Evolutionary conservation across 2,888 invertebrate genomes (phyloP).

Genomic region (Drosophila mimetica): DNA sequence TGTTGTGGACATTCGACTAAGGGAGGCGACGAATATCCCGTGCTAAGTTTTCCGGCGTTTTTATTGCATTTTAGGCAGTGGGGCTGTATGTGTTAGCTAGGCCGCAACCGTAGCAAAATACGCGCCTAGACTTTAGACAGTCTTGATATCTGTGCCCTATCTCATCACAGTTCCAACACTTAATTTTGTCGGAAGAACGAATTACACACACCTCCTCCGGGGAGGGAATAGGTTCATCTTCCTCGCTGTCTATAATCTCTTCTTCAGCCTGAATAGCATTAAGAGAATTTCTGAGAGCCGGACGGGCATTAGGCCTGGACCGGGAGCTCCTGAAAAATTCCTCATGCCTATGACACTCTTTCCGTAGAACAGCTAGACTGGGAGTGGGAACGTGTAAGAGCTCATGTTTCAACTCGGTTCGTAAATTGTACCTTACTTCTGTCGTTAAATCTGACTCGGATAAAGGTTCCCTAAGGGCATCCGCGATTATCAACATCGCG

Average conservation of each 20-base stretch:
- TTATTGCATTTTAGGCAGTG: neutral
- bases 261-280: neutral
- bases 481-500: too few species aligned
- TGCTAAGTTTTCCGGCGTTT: neutral
- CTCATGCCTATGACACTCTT: neutral
- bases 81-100: too few species aligned
- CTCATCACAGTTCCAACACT: neutral
- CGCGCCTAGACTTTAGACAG: too few species aligned
- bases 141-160: too few species aligned
- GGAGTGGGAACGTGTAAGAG: neutral
- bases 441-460: too few species aligned
- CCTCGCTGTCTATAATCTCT: neutral
- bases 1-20: neutral
- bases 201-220: neutral
- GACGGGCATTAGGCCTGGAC: neutral
- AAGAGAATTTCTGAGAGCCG: too few species aligned
- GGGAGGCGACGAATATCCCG: neutral
- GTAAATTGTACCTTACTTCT: neutral
- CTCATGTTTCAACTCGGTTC: neutral
- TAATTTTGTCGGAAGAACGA: neutral
- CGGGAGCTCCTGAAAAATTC: neutral
- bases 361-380: neutral
- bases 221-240: neutral
- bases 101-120: too few species aligned
- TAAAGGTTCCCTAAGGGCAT: too few species aligned